These are phyloP conservation scores for Cryptotis parvus DNA, from an alignment of 2,113 vertebrate genomes.

Conservation along the genomic window DNA sequence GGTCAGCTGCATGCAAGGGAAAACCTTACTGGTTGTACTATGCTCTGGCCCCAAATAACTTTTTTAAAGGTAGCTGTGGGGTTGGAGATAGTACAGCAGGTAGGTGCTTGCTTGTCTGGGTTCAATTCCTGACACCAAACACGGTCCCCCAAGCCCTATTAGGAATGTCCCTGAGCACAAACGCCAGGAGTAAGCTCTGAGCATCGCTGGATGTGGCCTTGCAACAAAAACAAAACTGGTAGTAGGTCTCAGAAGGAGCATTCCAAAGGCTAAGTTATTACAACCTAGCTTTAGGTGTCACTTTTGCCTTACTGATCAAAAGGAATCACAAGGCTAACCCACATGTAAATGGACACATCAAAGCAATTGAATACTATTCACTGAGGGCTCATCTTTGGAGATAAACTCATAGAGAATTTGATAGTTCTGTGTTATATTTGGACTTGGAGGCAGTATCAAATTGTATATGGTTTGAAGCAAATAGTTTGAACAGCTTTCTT, in stretches of 20 bases:
- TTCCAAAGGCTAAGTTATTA: neutral
- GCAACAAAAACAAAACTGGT: neutral
- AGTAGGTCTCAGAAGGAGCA: neutral
- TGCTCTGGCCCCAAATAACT: too few relatives aligned
- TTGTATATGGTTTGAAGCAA: conserved; percentile 24
- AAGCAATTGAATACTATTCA: neutral
- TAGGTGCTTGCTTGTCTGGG: too few relatives aligned
- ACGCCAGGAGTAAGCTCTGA: too few relatives aligned
- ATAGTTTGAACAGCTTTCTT: neutral
- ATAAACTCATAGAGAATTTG: neutral
- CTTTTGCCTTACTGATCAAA: conserved; percentile 17
- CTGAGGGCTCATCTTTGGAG: neutral
- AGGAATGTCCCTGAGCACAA: too few relatives aligned
- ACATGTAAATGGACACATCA: neutral
- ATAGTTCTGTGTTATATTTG: too few relatives aligned
- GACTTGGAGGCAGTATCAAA: neutral
- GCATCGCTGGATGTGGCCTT: too few relatives aligned
- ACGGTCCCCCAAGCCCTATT: too few relatives aligned
- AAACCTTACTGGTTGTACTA: too few relatives aligned
- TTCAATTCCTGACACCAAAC: too few relatives aligned
- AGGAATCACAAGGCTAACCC: neutral
- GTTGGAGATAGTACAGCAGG: too few relatives aligned
- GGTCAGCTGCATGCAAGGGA: too few relatives aligned
- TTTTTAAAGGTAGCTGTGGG: too few relatives aligned
- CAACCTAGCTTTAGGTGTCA: neutral